phyloP scores from a whole-genome alignment of 2,113 vertebrate genomes.

The Sander vitreus region DNA sequence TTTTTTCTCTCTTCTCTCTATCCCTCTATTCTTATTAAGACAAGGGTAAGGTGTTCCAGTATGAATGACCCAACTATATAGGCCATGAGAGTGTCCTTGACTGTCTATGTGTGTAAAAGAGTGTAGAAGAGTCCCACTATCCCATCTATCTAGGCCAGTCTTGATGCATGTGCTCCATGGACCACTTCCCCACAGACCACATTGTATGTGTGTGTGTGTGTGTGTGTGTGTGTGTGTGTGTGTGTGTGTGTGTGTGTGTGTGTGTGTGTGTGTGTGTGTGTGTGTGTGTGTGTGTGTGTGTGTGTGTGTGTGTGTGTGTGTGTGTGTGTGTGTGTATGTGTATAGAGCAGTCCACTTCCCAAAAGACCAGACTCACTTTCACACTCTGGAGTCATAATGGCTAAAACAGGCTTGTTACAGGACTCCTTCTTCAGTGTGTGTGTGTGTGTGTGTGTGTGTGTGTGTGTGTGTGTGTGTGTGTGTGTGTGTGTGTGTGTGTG shows the following conservation, averaged over 20 bases:
- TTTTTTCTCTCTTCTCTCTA: not conserved
- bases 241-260: constrained; percentile 20
- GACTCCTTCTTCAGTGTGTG: constrained; percentile 45
- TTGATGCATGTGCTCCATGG: constrained; percentile 73
- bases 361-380: constrained; percentile 80
- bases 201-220: constrained; percentile 43
- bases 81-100: constrained; percentile 77
- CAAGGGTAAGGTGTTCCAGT: constrained; percentile 55
- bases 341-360: constrained; percentile 76
- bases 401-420: constrained; percentile 75
- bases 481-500: constrained; percentile 20
- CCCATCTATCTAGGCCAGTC: constrained; percentile 80
- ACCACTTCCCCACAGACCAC: constrained; percentile 74
- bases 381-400: constrained; percentile 73
- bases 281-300: constrained; percentile 39
- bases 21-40: constrained; percentile 41
- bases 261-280: constrained; percentile 1
- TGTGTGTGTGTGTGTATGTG: constrained; percentile 14
- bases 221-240: constrained; percentile 10
- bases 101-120: constrained; percentile 58
- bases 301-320: constrained; percentile 37
- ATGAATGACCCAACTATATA: constrained; percentile 72
- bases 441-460: constrained; percentile 26
- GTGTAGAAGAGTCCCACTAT: constrained; percentile 60
- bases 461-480: constrained; percentile 19